A percentile compares a stretch with the other conserved stretches of the same genome.
These are phyloP conservation scores for Nomada fabriciana DNA, from an alignment of 2,888 invertebrate species.

Conservation along the genomic window DNA sequence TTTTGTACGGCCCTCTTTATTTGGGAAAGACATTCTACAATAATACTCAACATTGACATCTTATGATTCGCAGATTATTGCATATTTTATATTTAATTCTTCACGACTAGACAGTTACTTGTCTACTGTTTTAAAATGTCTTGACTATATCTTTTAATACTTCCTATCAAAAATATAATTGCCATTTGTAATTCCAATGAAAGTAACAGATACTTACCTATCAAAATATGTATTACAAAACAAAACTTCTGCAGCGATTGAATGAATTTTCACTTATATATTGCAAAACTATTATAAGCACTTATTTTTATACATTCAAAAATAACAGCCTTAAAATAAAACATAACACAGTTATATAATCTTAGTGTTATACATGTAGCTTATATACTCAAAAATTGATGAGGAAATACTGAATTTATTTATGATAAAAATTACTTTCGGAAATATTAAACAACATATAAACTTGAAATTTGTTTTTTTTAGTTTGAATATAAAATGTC, in stretches of 20 bases:
- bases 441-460: not conserved
- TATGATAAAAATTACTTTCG: not conserved
- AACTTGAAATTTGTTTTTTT: not conserved
- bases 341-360: constrained; percentile 51
- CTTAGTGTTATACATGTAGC: not conserved
- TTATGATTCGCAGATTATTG: not conserved
- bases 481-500: not conserved
- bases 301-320: constrained; percentile 49
- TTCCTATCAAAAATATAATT: not conserved
- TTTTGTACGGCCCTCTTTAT: constrained; percentile 90
- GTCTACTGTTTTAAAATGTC: not conserved
- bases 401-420: not conserved
- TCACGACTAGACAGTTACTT: not conserved
- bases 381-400: not conserved
- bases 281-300: constrained; percentile 16
- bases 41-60: not conserved
- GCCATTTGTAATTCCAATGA: not conserved
- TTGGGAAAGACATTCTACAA: constrained; percentile 91
- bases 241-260: constrained; percentile 6
- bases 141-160: not conserved
- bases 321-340: constrained; percentile 51
- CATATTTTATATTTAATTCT: not conserved
- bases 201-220: constrained; percentile 36
- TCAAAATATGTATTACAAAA: not conserved
- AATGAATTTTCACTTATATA: constrained; percentile 38